These are phyloP conservation scores for Lepidurus packardi DNA, from an alignment of 1,140 invertebrate species.

Conservation along the genomic window DNA sequence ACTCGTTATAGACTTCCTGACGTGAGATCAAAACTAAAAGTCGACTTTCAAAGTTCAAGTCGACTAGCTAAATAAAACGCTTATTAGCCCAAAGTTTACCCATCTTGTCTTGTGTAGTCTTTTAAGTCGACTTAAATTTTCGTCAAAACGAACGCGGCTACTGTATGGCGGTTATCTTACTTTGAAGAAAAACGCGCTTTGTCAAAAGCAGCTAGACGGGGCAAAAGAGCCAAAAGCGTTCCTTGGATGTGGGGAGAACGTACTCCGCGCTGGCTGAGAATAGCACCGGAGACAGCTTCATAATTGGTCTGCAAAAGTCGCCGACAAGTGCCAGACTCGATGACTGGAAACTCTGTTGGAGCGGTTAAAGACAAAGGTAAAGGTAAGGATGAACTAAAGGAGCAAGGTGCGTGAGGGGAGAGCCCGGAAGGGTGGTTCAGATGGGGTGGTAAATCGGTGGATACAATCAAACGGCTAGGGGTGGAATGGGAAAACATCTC, in stretches of 20 bases:
- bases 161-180: constrained; percentile 8
- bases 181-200: constrained; percentile 61
- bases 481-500: neutral
- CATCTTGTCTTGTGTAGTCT: too few species aligned
- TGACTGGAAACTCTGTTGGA: constrained; percentile 45
- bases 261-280: constrained; percentile 68
- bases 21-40: too few species aligned
- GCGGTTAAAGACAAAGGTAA: neutral
- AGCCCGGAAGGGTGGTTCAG: neutral
- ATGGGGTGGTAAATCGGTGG: neutral
- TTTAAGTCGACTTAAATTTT: too few species aligned
- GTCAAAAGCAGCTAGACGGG: constrained; percentile 90
- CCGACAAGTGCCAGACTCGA: constrained; percentile 82
- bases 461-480: neutral
- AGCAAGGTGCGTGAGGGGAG: neutral
- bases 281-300: constrained; percentile 68
- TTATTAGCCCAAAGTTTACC: too few species aligned
- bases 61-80: too few species aligned
- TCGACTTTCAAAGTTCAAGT: too few species aligned
- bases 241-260: constrained; percentile 79
- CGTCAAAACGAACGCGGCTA: too few species aligned
- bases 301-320: constrained; percentile 77
- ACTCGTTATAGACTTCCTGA: too few species aligned
- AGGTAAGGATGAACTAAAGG: neutral
- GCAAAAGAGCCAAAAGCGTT: constrained; percentile 77